Evolutionary conservation across 2,797 vertebrate species (phyloP).

Genomic region (Morelia viridis): DNA sequence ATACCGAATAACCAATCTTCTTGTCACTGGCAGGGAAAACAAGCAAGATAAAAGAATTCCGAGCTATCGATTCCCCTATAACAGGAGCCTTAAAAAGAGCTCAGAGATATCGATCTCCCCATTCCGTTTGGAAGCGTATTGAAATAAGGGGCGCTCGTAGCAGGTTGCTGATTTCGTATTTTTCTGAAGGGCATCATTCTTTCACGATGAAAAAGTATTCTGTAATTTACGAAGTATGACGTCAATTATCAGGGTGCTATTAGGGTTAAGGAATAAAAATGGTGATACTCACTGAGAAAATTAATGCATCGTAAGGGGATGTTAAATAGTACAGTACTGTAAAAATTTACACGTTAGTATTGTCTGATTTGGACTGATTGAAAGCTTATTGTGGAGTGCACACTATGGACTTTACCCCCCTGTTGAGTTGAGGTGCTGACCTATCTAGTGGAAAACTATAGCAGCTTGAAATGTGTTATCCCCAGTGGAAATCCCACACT

Average conservation of each 20-base stretch:
- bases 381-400: background rate
- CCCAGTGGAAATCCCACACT: background rate
- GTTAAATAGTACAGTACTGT: background rate
- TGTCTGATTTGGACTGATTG: background rate
- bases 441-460: background rate
- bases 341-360: background rate
- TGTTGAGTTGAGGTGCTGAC: background rate
- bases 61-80: background rate
- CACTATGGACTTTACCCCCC: background rate
- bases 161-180: background rate
- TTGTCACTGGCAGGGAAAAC: too few species aligned
- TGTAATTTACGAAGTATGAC: background rate
- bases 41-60: constrained; percentile 10
- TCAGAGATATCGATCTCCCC: background rate
- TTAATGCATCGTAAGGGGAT: background rate
- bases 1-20: constrained; percentile 12
- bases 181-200: background rate
- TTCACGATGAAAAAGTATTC: background rate
- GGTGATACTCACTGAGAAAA: background rate
- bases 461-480: background rate
- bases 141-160: background rate
- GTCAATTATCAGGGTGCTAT: background rate
- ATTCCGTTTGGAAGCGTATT: background rate
- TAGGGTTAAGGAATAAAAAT: background rate
- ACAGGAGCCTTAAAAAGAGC: fast-evolving